Conservation (phyloP, 2,797 vertebrate genomes). For the Chlorospingus semifuscus region DNA sequence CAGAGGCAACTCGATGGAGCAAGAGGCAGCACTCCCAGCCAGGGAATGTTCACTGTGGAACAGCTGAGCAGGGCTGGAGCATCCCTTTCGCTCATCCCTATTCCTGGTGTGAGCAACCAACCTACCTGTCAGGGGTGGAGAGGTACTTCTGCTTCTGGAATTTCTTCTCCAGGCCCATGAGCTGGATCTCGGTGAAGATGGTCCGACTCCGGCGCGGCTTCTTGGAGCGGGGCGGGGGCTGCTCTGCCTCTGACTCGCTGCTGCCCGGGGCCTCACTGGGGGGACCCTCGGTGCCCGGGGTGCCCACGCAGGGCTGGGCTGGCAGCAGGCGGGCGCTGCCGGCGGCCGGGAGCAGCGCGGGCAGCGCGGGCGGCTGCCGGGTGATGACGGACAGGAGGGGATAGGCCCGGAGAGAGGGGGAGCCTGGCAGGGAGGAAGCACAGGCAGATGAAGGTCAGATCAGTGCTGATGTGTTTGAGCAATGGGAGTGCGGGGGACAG, state of each 20-base stretch:
- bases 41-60: not conserved
- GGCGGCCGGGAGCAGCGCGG: slow-evolving; percentile 78
- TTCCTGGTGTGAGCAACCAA: not conserved
- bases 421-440: slow-evolving; percentile 75
- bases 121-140: slow-evolving; percentile 96
- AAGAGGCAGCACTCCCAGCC: not conserved
- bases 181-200: slow-evolving; percentile 97
- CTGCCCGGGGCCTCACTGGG: slow-evolving; percentile 77
- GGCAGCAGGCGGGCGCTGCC: slow-evolving; percentile 62
- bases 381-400: slow-evolving; percentile 93
- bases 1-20: not conserved
- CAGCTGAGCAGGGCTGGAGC: not conserved
- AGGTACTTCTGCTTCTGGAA: slow-evolving; percentile 99
- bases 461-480: not conserved
- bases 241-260: slow-evolving; percentile 94
- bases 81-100: not conserved
- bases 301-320: slow-evolving; percentile 62
- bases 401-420: slow-evolving; percentile 85
- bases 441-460: not conserved
- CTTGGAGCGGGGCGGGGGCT: slow-evolving; percentile 81
- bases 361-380: slow-evolving; percentile 82
- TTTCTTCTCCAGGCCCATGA: slow-evolving; percentile 98
- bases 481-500: not conserved
- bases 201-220: slow-evolving; percentile 94
- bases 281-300: slow-evolving; percentile 71